Evolutionary conservation across 2,113 vertebrate genomes (phyloP).

Genomic region (Benitochromis conjunctus): DNA sequence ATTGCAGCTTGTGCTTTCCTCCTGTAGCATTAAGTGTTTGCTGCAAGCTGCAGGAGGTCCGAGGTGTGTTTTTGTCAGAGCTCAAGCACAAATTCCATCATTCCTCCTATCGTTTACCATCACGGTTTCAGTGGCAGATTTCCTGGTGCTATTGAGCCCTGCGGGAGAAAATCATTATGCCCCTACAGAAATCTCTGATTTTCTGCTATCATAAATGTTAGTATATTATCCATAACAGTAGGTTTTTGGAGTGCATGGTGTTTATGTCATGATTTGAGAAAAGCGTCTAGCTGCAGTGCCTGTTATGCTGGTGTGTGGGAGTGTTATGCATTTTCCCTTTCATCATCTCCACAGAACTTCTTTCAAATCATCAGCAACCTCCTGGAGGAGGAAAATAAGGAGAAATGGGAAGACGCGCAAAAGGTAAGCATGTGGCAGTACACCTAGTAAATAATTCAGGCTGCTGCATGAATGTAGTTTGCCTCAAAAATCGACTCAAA

Average conservation of each 20-base stretch:
- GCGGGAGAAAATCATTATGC: constrained; percentile 7
- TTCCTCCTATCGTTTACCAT: constrained; percentile 11
- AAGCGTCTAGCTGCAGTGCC: constrained; percentile 28
- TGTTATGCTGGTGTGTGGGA: constrained; percentile 37
- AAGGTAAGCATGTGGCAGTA: constrained; percentile 80
- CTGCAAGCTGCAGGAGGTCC: constrained; percentile 43
- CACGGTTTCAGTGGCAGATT: neutral
- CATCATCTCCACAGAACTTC: constrained; percentile 87
- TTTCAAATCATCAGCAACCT: constrained; percentile 99
- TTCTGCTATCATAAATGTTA: constrained; percentile 1
- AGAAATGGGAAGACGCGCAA: constrained; percentile 98
- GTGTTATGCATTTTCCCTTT: constrained; percentile 34
- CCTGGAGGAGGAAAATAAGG: constrained; percentile 97
- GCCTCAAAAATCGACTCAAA: neutral
- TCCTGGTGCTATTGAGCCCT: constrained; percentile 7
- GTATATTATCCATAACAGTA: constrained; percentile 10
- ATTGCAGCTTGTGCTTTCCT: constrained; percentile 47
- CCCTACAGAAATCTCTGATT: constrained; percentile 13
- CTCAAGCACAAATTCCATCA: constrained; percentile 18
- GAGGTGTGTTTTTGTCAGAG: constrained; percentile 42
- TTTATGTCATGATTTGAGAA: constrained; percentile 27
- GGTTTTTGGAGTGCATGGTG: neutral
- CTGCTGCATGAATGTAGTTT: neutral
- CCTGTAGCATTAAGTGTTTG: constrained; percentile 39
- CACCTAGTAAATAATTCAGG: constrained; percentile 37